phyloP scores from a whole-genome alignment of 2,113 vertebrate genomes.

The Halichoeres trimaculatus region DNA sequence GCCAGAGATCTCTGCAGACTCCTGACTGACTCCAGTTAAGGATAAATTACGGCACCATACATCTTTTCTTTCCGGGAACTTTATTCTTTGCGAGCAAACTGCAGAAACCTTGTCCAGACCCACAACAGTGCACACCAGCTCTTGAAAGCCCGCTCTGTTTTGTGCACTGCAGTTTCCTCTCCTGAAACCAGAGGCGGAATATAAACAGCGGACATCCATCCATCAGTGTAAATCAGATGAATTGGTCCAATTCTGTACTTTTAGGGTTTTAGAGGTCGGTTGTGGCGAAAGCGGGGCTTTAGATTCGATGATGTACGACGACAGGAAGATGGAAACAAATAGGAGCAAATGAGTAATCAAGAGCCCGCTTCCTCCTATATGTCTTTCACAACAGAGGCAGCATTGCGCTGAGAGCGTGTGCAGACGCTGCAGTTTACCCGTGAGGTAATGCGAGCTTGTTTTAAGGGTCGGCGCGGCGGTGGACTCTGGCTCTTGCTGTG shows the following conservation, averaged over 20 bases:
- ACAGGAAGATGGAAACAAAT: conserved; percentile 75
- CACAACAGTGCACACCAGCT: conserved; percentile 12
- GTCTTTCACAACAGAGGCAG: conserved; percentile 35
- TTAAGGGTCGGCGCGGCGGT: conserved; percentile 24
- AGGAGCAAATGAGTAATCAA: conserved; percentile 72
- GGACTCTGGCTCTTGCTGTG: conserved; percentile 25
- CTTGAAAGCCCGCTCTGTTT: conserved; percentile 56
- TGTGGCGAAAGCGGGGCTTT: neutral
- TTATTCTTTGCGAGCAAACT: conserved; percentile 9
- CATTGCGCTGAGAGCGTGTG: conserved; percentile 34
- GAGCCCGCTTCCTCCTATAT: conserved; percentile 10
- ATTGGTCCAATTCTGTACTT: conserved; percentile 60
- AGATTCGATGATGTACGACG: conserved; percentile 73
- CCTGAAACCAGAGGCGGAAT: conserved; percentile 46
- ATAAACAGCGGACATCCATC: conserved; percentile 62
- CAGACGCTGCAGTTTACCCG: conserved; percentile 39
- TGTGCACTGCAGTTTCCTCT: conserved; percentile 44
- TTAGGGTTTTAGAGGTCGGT: neutral
- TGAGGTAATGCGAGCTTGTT: conserved; percentile 65
- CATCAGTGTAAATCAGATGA: conserved; percentile 72
- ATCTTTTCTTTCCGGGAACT: neutral
- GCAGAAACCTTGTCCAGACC: conserved; percentile 27
- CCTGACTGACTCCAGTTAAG: neutral
- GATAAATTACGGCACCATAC: conserved; percentile 2
- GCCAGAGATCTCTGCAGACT: neutral